Evolutionary conservation across 2,797 vertebrate species (phyloP).

Genomic region (Podargus strigoides): DNA sequence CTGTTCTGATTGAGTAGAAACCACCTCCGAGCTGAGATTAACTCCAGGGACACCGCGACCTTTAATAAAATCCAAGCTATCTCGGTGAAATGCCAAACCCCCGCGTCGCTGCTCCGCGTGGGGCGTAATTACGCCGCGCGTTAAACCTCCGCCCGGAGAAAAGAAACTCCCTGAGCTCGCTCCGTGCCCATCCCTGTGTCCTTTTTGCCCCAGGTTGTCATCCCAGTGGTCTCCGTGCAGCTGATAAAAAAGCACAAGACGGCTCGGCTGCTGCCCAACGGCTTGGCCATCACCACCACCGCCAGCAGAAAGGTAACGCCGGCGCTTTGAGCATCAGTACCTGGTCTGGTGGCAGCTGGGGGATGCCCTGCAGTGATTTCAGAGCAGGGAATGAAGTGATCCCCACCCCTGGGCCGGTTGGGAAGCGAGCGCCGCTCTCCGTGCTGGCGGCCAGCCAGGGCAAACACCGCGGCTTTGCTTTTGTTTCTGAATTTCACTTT

Average conservation of each 20-base stretch:
- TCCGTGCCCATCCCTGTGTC: background rate
- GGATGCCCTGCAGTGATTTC: background rate
- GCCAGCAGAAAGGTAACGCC: slow-evolving; percentile 84
- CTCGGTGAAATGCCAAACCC: background rate
- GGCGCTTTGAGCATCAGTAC: accelerated
- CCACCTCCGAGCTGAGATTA: background rate
- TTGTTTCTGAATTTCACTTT: slow-evolving; percentile 15
- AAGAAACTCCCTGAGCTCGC: accelerated
- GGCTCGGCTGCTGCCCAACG: slow-evolving; percentile 90
- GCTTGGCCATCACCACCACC: slow-evolving; percentile 90
- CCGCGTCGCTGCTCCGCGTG: accelerated
- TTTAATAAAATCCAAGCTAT: background rate
- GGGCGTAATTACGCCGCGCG: accelerated
- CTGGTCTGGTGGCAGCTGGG: accelerated
- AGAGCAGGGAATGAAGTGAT: accelerated
- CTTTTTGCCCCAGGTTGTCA: slow-evolving; percentile 80
- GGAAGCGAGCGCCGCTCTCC: background rate
- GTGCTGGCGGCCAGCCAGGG: background rate
- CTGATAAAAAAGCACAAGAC: slow-evolving; percentile 96
- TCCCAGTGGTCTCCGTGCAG: slow-evolving; percentile 88
- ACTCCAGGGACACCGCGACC: accelerated
- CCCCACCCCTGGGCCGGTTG: accelerated
- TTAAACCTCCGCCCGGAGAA: background rate
- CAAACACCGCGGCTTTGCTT: background rate
- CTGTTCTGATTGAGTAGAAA: background rate